Base-by-base conservation (phyloP, 2,113 vertebrate genomes). In the Nothobranchius furzeri region DNA sequence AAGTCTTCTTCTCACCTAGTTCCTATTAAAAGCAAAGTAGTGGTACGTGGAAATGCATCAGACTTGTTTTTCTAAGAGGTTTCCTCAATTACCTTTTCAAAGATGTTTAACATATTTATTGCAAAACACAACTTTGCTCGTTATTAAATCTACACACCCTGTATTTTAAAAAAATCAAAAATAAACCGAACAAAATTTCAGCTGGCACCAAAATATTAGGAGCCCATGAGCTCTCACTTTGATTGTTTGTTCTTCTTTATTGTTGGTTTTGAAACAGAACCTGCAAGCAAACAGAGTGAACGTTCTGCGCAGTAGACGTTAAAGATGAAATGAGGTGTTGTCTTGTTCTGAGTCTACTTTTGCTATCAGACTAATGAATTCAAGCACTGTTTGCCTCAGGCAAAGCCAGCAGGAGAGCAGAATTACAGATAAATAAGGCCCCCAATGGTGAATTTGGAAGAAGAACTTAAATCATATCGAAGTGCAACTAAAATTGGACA, bases 351-450 rank as follows among this genome's bases (percentile, higher is more conserved):
- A 50, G 46, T 68, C 13, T 14, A 51, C 25, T 40, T 30, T 58
- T 7, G 13, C 54, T 37, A 50, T 58, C 64, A 57, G 53, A 48
- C 25, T 67, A 57, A 56, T 48, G 56, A 56, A 56, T 56, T 56
- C n/a, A 45, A 67, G 53, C 9, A 37, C 30, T n/a, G 30, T 37
- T 67, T 55, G 63, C 63, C 63, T 67, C 45, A 40, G 53, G 53
- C 64, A 40, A 30, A 35, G 30, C 30, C 30, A 57, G 45, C n/a
- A 67, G 51, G 51, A 15, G 53, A 67, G 25, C 35, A 40, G 43
- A 24, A 20, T 57, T 37, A 35, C 40, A 48, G 15, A 57, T 67
- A 57, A 37, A 67, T 15, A 8, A 57, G 53, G 6, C 43, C 46
- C 24, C 12, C 56, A 2, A 17, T 12, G 51, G 52, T 49, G 30